Percentiles rank a stretch among this genome's conserved stretches.
These are phyloP conservation scores for Manis javanica DNA, from an alignment of 2,797 vertebrate species.

Conservation along the genomic window DNA sequence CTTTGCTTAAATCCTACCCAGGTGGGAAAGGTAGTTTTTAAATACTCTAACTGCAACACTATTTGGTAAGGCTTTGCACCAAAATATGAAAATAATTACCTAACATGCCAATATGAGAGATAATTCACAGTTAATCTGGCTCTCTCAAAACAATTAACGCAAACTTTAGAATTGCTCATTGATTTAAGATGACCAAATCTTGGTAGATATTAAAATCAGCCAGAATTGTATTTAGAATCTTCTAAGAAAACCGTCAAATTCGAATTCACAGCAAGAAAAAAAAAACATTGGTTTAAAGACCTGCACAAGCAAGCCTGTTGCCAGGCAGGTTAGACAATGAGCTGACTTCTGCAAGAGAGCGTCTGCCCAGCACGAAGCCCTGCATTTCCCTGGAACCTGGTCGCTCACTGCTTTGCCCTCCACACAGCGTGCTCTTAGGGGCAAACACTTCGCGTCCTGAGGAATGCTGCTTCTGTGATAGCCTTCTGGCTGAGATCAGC, in stretches of 20 bases:
- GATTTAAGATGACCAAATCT: slow-evolving; percentile 12
- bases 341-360: slow-evolving; percentile 54
- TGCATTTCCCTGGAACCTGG: background rate
- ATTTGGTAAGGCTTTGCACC: slow-evolving; percentile 44
- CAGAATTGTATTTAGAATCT: slow-evolving; percentile 22
- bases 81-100: slow-evolving; percentile 50
- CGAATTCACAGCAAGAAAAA: slow-evolving; percentile 25
- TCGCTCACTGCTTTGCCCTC: background rate
- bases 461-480: background rate
- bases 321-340: slow-evolving; percentile 30
- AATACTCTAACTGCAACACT: slow-evolving; percentile 41
- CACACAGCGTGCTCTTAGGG: background rate
- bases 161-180: background rate
- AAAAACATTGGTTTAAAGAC: background rate
- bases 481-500: background rate
- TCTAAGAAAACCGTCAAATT: slow-evolving; percentile 14
- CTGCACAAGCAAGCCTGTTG: background rate
- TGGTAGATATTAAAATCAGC: slow-evolving; percentile 7
- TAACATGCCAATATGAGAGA: background rate
- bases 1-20: slow-evolving; percentile 69
- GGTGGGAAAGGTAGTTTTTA: background rate
- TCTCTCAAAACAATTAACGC: background rate
- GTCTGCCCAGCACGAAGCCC: background rate
- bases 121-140: slow-evolving; percentile 33
- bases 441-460: background rate